Percentiles rank a stretch among this genome's conserved stretches.
These are phyloP conservation scores for Ammodytes marinus DNA, from an alignment of 2,113 vertebrate species.

Conservation along the genomic window DNA sequence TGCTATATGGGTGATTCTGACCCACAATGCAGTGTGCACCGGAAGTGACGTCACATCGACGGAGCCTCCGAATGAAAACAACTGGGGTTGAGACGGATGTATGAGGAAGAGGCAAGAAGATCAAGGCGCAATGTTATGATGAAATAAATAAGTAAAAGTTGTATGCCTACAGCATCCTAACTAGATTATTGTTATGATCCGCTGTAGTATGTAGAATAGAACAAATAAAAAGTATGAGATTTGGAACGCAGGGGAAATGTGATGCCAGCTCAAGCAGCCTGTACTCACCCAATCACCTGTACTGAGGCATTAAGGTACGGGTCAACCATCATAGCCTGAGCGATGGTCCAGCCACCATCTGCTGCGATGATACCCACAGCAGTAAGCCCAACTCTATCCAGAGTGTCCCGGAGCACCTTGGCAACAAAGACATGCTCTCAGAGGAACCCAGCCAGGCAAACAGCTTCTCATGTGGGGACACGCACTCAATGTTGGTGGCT, in stretches of 20 bases:
- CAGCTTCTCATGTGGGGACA: background rate
- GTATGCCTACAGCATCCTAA: too few species aligned
- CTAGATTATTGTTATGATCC: too few species aligned
- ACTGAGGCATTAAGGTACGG: slow-evolving; percentile 88
- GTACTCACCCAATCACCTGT: slow-evolving; percentile 91
- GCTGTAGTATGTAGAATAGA: too few species aligned
- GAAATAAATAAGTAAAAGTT: too few species aligned
- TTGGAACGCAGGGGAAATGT: background rate
- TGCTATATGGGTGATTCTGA: too few species aligned
- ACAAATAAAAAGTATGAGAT: too few species aligned
- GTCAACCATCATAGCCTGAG: slow-evolving; percentile 84
- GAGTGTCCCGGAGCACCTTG: slow-evolving; percentile 89
- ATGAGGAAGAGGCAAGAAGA: too few species aligned
- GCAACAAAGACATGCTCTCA: slow-evolving; percentile 81
- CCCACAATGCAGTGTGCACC: too few species aligned
- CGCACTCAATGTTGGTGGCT: slow-evolving; percentile 71
- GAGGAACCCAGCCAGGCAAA: slow-evolving; percentile 30
- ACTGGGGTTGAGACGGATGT: too few species aligned
- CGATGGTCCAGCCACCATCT: slow-evolving; percentile 89
- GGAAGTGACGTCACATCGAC: too few species aligned
- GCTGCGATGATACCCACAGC: slow-evolving; percentile 90
- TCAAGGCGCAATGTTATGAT: too few species aligned
- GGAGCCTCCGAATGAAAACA: too few species aligned
- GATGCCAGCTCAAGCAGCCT: background rate
- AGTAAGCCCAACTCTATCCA: slow-evolving; percentile 88